These are phyloP conservation scores for Solenopsis invicta DNA, from an alignment of 1,140 invertebrate genomes.

Conservation along the genomic window DNA sequence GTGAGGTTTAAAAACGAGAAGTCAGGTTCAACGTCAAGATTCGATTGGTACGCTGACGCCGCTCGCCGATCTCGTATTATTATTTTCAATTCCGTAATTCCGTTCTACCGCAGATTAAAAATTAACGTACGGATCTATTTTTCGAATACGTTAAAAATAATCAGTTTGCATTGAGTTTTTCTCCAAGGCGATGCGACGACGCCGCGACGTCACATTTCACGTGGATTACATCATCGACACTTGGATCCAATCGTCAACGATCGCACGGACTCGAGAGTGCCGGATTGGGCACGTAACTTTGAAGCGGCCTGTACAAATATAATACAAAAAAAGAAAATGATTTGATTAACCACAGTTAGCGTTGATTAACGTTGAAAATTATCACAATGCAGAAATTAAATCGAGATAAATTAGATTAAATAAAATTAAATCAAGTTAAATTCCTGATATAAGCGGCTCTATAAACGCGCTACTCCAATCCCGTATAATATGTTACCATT, in stretches of 20 bases:
- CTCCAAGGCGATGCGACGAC: background rate
- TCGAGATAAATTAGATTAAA: slow-evolving; percentile 56
- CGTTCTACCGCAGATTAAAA: background rate
- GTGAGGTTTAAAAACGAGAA: slow-evolving; percentile 6
- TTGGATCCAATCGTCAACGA: slow-evolving; percentile 18
- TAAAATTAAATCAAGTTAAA: slow-evolving; percentile 57
- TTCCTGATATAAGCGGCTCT: slow-evolving; percentile 48
- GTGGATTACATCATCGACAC: background rate
- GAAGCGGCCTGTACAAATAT: background rate
- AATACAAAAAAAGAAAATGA: slow-evolving; percentile 28
- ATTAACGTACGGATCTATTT: background rate
- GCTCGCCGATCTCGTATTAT: background rate
- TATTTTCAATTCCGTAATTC: background rate
- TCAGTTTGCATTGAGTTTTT: background rate
- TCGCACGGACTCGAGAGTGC: background rate
- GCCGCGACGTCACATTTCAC: background rate
- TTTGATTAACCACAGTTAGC: slow-evolving; percentile 63
- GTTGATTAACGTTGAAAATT: slow-evolving; percentile 51
- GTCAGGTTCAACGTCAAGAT: slow-evolving; percentile 14
- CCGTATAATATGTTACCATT: slow-evolving; percentile 35
- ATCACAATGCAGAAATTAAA: slow-evolving; percentile 56
- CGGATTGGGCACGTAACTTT: background rate
- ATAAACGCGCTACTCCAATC: slow-evolving; percentile 37
- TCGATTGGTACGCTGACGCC: background rate
- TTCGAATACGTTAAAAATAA: background rate